Evolutionary conservation across 2,113 vertebrate genomes (phyloP), one percentile per base, ranked within the genome.

Genomic region (Pavo muticus): DNA sequence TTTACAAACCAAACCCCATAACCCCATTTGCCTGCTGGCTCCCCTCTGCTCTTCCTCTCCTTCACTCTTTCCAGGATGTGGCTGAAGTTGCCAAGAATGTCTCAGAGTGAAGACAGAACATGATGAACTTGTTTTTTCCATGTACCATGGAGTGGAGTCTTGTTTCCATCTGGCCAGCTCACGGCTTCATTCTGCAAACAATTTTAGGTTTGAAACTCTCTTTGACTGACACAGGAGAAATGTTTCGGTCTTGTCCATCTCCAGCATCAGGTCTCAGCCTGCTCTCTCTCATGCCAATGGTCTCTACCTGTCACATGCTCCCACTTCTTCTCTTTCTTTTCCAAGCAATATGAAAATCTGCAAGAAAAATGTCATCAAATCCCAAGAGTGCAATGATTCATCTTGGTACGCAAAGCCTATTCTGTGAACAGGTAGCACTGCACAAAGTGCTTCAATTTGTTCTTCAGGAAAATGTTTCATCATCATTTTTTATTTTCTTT

Each of bases 351-450:
- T 5, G 11, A 83, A 91, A 92, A 80, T 47, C 25, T 45, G 13
- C 12, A 32, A 57, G 45, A 10, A 77, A 78, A 48, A 65, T 3
- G 3, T 7, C 6, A 0, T 44, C 32, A 57, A 63, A 60, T 60
- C 35, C 19, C 32, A 78, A n/a, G 6, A 72, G 5, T 15, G 44
- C 35, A 57, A 35, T 20, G 9, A 19, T 77, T 80, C 57, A 16
- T 0, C 0, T 13, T 64, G 19, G 11, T 21, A n/a, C n/a, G 35
- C 3, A 21, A 3, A 14, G 69, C 63, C 39, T 65, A 7, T 27
- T 83, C 71, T 70, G 40, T 27, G 10, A 60, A 30, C 45, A 54
- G 37, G 32, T 56, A 50, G 65, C 1, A 2, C 10, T 35, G 7
- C 0, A 0, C 37, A 23, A 61, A 86, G 19, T 48, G 8, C 40